Base-by-base conservation (phyloP, 2,888 invertebrate genomes). In the Erebia ligea region DNA sequence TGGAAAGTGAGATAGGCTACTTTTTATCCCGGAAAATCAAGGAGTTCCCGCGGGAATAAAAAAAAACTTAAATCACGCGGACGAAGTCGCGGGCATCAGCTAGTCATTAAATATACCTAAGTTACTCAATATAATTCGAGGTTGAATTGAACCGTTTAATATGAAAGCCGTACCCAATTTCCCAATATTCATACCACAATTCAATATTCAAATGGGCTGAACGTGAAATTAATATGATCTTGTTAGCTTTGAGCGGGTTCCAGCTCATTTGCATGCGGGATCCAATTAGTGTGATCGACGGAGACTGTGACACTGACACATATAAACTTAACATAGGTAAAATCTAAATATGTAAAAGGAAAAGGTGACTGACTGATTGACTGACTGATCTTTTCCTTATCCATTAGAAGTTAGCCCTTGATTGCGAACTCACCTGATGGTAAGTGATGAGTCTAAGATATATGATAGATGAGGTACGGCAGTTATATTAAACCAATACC, bases 181-280 rank as follows among this genome's bases (percentile, higher is more conserved):
- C 40, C 62, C 67, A 42, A 70, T 70, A 66, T 70, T 56, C 66
- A 62, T 72, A 62, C 50, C 65, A 42, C 68, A 62, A 71, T 70
- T 68, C 62, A 70, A 68, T 71, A 71, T 72, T 62, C 65, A 74
- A 71, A 68, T 68, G 71, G 65, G 69, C 48, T 65, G 58, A 64
- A 67, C 61, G 62, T 42, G 62, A 64, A 64, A 71, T 69, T 61
- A 69, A 69, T 71, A 69, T 69, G 50, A 73, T 73, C 71, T 71
- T 72, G 70, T 74, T 74, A 73, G 69, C 67, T 65, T 67, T 67
- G 67, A 65, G 67, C 69, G 42, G 48, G 62, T 66, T 73, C 66
- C 66, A 48, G 69, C 64, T 62, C 54, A 69, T 74, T 74, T 70
- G 72, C 72, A 74, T 69, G 54, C 70, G 48, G 67, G 61, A 70